These are phyloP conservation scores for Andricus curvator DNA, from an alignment of 2,888 invertebrate species.

Conservation along the genomic window DNA sequence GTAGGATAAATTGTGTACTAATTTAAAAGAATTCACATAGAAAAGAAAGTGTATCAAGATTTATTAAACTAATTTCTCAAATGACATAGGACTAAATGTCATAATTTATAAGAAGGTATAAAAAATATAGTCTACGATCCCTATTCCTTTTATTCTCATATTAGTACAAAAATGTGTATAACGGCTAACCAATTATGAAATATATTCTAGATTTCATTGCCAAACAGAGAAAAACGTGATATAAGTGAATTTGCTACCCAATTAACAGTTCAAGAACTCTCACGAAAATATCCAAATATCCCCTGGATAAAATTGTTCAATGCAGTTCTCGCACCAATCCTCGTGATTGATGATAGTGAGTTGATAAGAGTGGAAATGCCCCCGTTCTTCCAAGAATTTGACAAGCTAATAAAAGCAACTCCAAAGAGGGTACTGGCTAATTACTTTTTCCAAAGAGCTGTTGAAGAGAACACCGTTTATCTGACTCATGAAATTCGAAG, in stretches of 20 bases:
- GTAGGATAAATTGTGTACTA: too few relatives aligned
- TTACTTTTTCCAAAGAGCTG: neutral
- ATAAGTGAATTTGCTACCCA: constrained; percentile 86
- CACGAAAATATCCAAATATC: constrained; percentile 86
- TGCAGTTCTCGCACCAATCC: constrained; percentile 85
- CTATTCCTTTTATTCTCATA: neutral
- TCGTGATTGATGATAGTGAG: constrained; percentile 84
- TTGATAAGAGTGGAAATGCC: constrained; percentile 89
- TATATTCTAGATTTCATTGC: constrained; percentile 59
- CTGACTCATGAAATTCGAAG: constrained; percentile 88
- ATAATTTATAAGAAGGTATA: too few relatives aligned
- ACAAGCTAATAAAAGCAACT: neutral
- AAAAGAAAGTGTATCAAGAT: too few relatives aligned
- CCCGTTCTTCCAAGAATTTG: constrained; percentile 34
- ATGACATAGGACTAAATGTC: too few relatives aligned
- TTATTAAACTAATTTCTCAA: too few relatives aligned
- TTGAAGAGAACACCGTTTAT: constrained; percentile 73
- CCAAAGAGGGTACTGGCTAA: neutral
- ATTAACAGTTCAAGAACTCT: constrained; percentile 89
- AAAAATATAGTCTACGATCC: too few relatives aligned
- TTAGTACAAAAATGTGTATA: neutral
- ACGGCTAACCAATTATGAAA: neutral
- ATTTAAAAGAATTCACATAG: too few relatives aligned
- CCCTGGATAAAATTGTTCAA: constrained; percentile 93
- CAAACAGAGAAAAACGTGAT: neutral